These are phyloP conservation scores for Tarsius wallacei DNA, from an alignment of 2,797 vertebrate species.

Conservation along the genomic window DNA sequence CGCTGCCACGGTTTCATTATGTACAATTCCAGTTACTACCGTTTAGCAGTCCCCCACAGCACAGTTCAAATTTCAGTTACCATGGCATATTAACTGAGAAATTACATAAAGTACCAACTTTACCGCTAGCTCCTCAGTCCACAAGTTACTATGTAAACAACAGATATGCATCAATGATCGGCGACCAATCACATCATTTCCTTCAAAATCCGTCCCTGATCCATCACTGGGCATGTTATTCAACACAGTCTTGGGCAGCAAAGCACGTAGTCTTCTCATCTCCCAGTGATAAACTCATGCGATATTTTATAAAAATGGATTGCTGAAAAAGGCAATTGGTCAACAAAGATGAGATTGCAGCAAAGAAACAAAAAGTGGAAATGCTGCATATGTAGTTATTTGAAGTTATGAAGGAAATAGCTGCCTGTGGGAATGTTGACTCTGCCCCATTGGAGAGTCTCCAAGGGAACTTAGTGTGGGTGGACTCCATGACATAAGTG, in stretches of 20 bases:
- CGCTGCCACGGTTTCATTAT: background rate
- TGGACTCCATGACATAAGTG: no score
- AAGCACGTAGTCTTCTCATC: background rate
- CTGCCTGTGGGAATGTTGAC: background rate
- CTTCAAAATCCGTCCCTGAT: background rate
- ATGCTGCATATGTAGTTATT: background rate
- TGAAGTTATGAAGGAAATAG: background rate
- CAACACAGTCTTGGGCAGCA: background rate
- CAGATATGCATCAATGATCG: background rate
- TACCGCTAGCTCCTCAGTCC: background rate
- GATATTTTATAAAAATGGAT: background rate
- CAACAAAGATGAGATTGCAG: background rate
- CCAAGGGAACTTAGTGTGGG: background rate
- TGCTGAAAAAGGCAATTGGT: background rate
- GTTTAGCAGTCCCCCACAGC: background rate
- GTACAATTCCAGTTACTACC: background rate
- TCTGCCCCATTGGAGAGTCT: no score
- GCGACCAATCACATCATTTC: background rate
- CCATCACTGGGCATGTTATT: background rate
- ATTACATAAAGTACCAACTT: background rate
- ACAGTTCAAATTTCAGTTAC: background rate
- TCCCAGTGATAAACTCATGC: background rate
- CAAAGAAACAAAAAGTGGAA: conserved; percentile 5
- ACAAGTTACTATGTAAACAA: background rate
- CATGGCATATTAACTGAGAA: background rate